Evolutionary conservation across 2,113 vertebrate species (phyloP).

Genomic region (Prunella himalayana): DNA sequence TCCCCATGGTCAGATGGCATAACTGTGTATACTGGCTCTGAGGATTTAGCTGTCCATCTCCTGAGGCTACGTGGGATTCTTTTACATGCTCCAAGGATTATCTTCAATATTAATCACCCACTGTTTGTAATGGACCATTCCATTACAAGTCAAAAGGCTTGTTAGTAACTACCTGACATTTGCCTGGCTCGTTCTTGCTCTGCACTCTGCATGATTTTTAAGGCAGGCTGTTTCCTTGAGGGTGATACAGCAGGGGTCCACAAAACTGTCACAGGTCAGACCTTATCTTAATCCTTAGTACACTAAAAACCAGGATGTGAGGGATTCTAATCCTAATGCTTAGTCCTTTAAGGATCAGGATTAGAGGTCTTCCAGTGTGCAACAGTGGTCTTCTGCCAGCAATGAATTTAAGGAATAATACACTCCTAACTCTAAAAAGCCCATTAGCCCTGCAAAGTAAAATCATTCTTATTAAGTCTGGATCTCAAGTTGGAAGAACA

Average conservation of each 20-base stretch:
- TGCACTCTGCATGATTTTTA: neutral
- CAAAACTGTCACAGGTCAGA: fast-evolving
- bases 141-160: neutral
- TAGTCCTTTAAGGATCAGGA: neutral
- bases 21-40: neutral
- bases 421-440: neutral
- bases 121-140: neutral
- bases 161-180: neutral
- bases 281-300: neutral
- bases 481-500: neutral
- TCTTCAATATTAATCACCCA: slow-evolving; percentile 41
- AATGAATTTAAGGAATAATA: neutral
- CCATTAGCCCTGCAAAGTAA: neutral
- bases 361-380: neutral
- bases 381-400: neutral
- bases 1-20: neutral
- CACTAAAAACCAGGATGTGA: neutral
- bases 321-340: neutral
- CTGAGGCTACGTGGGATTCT: neutral
- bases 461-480: neutral
- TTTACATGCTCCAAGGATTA: neutral
- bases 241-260: neutral
- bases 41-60: slow-evolving; percentile 33
- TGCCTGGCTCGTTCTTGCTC: neutral
- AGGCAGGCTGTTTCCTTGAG: neutral